A percentile compares a stretch with the other conserved stretches of the same genome.
These are phyloP conservation scores for Bedellia somnulentella DNA, from an alignment of 2,888 invertebrate genomes.

Conservation along the genomic window DNA sequence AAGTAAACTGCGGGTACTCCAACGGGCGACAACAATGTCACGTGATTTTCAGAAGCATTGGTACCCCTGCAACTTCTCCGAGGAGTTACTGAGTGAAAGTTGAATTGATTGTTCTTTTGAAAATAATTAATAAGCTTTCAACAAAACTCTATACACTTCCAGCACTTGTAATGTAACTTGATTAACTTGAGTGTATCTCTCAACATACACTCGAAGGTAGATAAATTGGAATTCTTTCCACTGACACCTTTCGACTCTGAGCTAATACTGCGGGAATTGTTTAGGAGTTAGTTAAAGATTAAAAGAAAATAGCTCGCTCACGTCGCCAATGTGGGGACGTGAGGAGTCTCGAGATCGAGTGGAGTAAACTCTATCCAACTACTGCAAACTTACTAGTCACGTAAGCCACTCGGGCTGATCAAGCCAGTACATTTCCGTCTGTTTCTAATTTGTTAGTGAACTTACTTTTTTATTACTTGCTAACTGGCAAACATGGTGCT, in stretches of 20 bases:
- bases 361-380: constrained; percentile 7
- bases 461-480: constrained; percentile 45
- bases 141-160: too few relatives aligned
- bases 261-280: constrained; percentile 13
- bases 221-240: constrained; percentile 11
- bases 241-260: constrained; percentile 3
- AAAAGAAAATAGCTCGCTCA: constrained; percentile 21
- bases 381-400: constrained; percentile 20
- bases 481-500: constrained; percentile 36
- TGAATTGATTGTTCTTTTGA: too few relatives aligned
- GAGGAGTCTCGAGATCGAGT: constrained; percentile 17
- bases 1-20: too few relatives aligned
- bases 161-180: too few relatives aligned
- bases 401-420: constrained; percentile 30
- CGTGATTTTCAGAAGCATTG: too few relatives aligned
- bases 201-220: too few relatives aligned
- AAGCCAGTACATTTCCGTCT: constrained; percentile 18
- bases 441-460: constrained; percentile 47
- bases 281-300: constrained; percentile 24
- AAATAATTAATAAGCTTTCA: too few relatives aligned
- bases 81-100: too few relatives aligned
- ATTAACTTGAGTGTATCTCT: too few relatives aligned
- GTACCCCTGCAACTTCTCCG: too few relatives aligned
- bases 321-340: constrained; percentile 12
- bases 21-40: too few relatives aligned